Base-by-base conservation (phyloP, 2,888 invertebrate species). In the Caradrina clavipalpis region DNA sequence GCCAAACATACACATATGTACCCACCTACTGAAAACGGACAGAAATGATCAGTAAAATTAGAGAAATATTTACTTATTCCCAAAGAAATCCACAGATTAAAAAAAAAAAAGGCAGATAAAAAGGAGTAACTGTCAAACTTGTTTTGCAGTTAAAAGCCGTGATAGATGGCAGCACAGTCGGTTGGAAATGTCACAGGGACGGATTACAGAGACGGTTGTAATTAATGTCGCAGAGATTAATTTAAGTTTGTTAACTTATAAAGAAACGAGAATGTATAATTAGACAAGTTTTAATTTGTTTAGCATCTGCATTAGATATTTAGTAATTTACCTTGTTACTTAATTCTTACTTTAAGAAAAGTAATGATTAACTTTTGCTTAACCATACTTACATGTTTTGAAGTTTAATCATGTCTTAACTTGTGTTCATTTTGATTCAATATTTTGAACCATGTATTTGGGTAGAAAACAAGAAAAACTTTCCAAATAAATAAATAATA, bases 151-250 rank as follows among this genome's bases (percentile, higher is more conserved):
- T 26, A 66, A 39, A 39, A 68, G 21, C 19, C 22, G 54, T 76
- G 77, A 81, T 69, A 83, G 64, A 83, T 72, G 69, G 69, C 66
- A 77, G 54, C 54, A 65, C 77, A 60, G 70, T 56, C 22, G 56
- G 57, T 39, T 19, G 51, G 51, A 65, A 61, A 58, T 72, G 67
- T 68, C 67, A 51, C 59, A 54, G 39, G 22, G 19, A 47, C 39
- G 59, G 80, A 60, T 80, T 65, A 71, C 54, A 13, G 11, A 2
- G 39, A 39, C 11, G 13, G n/a, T 19, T 50, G 49, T 60, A 66
- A 83, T 69, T 71, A 57, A 80, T 80, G 73, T 55, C 50, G 11
- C 35, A 53, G 22, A 47, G 21, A 26, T 60, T 62, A 69, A 73
- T 73, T 83, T 70, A 68, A 76, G 35, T 59, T 75, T n/a, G 2